Evolutionary conservation across 1,140 invertebrate species (phyloP), one percentile per base, ranked within the genome.

Genomic region (Melanaphis sacchari): DNA sequence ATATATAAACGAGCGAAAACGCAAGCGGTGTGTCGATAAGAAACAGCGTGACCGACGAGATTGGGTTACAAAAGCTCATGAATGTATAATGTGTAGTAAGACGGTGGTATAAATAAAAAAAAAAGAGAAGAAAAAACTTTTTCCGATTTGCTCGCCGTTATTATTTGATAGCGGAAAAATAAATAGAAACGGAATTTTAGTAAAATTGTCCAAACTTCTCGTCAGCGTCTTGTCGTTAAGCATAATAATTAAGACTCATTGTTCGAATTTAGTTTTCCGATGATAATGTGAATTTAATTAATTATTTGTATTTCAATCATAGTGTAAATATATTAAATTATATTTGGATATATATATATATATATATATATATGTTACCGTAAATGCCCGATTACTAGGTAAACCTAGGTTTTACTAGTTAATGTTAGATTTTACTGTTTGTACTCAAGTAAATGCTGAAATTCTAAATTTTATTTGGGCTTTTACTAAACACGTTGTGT

Each of bases 1-100:
- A 66, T 66, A 40, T 90, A 91, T 91, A 40, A 91, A 46, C 52
- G 59, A n/a, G 31, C 36, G 5, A 40, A 90, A 90, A 59, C 89
- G 49, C 89, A 40, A 41, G 54, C 54, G 31, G 88, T 59, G 24
- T 66, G n/a, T 90, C 90, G 90, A 91, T 91, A 91, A 91, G 90
- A 91, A 91, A 76, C 26, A 43, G 38, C 26, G 52, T n/a, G 54
- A 59, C 40, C 15, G 59, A 81, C 40, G 90, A n/a, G 59, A 76
- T 76, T 43, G 90, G 31, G 66, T 81, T 66, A 90, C 49, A 90
- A 90, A 90, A 90, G 59, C 90, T 91, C 90, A 91, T 91, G 90
- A 91, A 91, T 91, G 90, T n/a, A 76, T 76, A 91, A 91, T 91
- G 90, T 41, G 18, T 9, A n/a, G n/a, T 41, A 38, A 38, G 52